Evolutionary conservation across 2,888 invertebrate genomes (phyloP), one percentile per base, ranked within the genome.

Genomic region (Hesperia comma): DNA sequence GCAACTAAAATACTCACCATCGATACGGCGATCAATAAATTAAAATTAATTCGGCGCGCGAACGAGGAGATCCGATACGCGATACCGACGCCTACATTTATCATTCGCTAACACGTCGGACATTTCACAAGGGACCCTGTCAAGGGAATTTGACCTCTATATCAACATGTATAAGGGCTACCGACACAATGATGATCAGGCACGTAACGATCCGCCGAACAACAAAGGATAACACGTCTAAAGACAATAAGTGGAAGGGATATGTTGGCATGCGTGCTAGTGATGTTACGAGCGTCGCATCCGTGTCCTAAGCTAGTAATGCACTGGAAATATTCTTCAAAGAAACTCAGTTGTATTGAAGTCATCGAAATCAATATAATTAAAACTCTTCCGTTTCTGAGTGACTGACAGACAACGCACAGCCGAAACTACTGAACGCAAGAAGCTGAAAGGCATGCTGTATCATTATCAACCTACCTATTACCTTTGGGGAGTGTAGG

Each of bases 31-130:
- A 90, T 91, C 92, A 91, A 92, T 92, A 92, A 92, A 92, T 92
- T 92, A 92, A 92, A 92, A 92, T 92, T 92, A 92, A 92, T 92
- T 92, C 92, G 92, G 91, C 90, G 90, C 90, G 92, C 92, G 91
- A 92, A 92, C 92, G 91, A 83, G 77, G 85, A 90, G 92, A 92
- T 92, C 89, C 92, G 92, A 92, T 92, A 88, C 84, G 86, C 88
- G 92, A 92, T 92, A 92, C 80, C 85, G 85, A 91, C 92, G 92
- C 92, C 91, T 92, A 90, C 92, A 92, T 92, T 91, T 92, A 92
- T 92, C 92, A 92, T 92, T 92, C 91, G 91, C 87, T 90, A 92
- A 92, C 92, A 89, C 90, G 87, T 88, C 89, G 90, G 90, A 91
- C 89, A 89, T 88, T 91, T 88, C 87, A 90, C 88, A 85, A 87